Evolutionary conservation across 1,140 invertebrate species (phyloP).

Genomic region (Proctacanthus coquilletti): DNA sequence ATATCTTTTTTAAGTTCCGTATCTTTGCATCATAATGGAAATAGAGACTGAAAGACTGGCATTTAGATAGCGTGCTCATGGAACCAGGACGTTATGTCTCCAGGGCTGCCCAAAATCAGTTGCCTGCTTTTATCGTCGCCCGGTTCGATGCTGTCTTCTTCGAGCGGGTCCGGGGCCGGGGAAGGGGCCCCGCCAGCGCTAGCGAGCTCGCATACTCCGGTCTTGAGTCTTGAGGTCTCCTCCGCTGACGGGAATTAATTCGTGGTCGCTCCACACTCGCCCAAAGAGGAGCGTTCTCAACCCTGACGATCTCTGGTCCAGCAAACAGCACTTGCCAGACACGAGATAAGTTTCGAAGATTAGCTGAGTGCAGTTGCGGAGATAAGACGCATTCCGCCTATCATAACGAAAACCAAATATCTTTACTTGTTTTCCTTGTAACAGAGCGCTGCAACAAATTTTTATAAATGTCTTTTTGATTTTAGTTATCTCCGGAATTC

Average conservation of each 20-base stretch:
- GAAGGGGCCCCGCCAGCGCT: too few species aligned
- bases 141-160: too few species aligned
- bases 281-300: too few species aligned
- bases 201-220: too few species aligned
- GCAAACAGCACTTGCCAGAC: slow-evolving; percentile 6
- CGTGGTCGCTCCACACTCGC: too few species aligned
- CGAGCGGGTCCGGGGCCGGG: too few species aligned
- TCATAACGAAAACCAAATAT: slow-evolving; percentile 2
- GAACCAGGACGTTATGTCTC: background rate
- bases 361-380: slow-evolving; percentile 7
- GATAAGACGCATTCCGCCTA: slow-evolving; percentile 6
- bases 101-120: background rate
- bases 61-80: slow-evolving; percentile 21
- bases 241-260: too few species aligned
- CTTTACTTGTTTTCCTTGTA: background rate
- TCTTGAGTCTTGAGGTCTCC: too few species aligned
- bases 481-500: background rate
- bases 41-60: slow-evolving; percentile 31
- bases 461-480: background rate
- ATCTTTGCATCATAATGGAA: slow-evolving; percentile 31
- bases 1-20: too few species aligned
- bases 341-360: slow-evolving; percentile 7
- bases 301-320: background rate
- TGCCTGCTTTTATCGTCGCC: too few species aligned
- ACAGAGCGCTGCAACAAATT: background rate